These are phyloP conservation scores for Phortica magna DNA, from an alignment of 2,888 invertebrate genomes.

Conservation along the genomic window DNA sequence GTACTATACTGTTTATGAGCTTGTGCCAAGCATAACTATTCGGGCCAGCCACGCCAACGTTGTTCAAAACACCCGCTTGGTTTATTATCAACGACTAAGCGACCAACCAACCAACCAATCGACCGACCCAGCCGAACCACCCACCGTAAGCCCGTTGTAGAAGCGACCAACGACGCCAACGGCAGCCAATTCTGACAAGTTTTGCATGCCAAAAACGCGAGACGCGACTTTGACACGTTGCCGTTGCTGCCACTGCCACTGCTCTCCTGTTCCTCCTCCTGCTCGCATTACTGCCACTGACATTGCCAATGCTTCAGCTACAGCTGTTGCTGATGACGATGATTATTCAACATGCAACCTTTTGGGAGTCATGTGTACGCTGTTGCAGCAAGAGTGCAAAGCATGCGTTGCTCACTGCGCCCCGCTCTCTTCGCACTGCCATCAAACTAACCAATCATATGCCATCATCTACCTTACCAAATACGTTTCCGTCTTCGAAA, in stretches of 20 bases:
- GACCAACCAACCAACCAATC: background rate
- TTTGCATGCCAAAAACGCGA: slow-evolving; percentile 69
- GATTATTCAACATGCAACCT: slow-evolving; percentile 75
- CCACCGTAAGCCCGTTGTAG: background rate
- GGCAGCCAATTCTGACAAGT: slow-evolving; percentile 56
- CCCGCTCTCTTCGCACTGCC: background rate
- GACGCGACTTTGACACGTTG: slow-evolving; percentile 57
- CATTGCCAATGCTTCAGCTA: slow-evolving; percentile 20
- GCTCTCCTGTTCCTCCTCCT: too few species aligned
- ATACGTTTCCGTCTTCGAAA: slow-evolving; percentile 41
- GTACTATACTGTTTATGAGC: slow-evolving; percentile 7
- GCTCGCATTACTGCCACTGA: too few species aligned
- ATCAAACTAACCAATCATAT: background rate
- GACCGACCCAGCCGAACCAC: slow-evolving; percentile 6
- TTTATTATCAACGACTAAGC: background rate
- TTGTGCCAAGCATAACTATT: slow-evolving; percentile 51
- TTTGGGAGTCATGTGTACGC: slow-evolving; percentile 60
- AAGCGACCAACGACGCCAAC: slow-evolving; percentile 40
- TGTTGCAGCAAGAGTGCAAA: slow-evolving; percentile 19
- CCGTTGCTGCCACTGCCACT: slow-evolving; percentile 28
- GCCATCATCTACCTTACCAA: background rate
- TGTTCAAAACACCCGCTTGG: background rate
- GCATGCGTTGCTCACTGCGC: background rate
- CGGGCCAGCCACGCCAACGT: slow-evolving; percentile 10
- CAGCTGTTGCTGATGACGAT: slow-evolving; percentile 55